Conservation (phyloP, 1,140 invertebrate species). For the Idris sp. region DNA sequence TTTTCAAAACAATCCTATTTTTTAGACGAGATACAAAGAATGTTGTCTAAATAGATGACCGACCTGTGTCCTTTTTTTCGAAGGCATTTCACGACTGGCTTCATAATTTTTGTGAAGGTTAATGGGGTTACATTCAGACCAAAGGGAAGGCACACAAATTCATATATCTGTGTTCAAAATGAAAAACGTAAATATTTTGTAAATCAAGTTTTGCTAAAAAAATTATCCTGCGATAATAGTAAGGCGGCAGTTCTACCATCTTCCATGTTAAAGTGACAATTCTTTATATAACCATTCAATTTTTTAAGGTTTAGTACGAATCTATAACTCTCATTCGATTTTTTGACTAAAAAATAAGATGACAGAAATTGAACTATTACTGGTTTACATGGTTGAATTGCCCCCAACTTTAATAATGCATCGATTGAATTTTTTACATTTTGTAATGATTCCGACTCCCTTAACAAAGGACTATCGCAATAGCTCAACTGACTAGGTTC, state of each 20-base stretch:
- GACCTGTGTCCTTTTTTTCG: slow-evolving; percentile 3
- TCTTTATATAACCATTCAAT: too few relatives aligned
- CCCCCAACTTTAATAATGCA: background rate
- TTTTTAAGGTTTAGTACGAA: slow-evolving; percentile 18
- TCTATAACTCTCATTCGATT: slow-evolving; percentile 4
- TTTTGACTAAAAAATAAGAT: slow-evolving; percentile 20
- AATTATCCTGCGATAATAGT: slow-evolving; percentile 8
- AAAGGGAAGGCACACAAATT: slow-evolving; percentile 19
- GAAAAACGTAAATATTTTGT: slow-evolving; percentile 15
- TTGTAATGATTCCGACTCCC: background rate
- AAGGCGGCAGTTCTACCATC: slow-evolving; percentile 1
- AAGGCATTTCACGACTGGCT: slow-evolving; percentile 3
- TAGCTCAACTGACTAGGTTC: background rate
- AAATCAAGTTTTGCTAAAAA: slow-evolving; percentile 22
- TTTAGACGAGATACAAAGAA: slow-evolving; percentile 4
- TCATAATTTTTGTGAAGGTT: slow-evolving; percentile 63
- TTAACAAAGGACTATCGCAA: background rate
- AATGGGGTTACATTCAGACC: slow-evolving; percentile 18
- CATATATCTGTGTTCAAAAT: slow-evolving; percentile 1
- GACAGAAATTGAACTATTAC: slow-evolving; percentile 2
- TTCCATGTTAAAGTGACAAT: slow-evolving; percentile 18
- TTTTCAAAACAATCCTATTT: slow-evolving; percentile 1
- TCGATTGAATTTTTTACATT: background rate
- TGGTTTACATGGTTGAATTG: background rate
- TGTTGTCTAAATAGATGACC: slow-evolving; percentile 21